phyloP scores from a whole-genome alignment of 2,888 invertebrate genomes.

The Archips xylosteana region DNA sequence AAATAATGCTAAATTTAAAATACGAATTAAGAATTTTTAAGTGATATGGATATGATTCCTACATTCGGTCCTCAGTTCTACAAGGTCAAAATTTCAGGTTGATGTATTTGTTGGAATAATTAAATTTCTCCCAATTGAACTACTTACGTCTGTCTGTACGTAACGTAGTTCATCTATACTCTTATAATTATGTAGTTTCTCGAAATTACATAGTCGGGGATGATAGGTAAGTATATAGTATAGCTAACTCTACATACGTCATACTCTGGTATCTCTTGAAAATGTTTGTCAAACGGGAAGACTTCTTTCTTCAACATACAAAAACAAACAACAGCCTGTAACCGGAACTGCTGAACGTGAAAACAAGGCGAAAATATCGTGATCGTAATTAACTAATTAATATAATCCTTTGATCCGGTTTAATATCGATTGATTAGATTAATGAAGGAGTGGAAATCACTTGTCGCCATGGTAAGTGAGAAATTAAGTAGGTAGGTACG shows the following conservation, averaged over 20 bases:
- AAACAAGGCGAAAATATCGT: constrained; percentile 2
- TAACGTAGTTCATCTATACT: too few relatives aligned
- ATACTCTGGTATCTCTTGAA: not conserved
- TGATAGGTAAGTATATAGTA: too few relatives aligned
- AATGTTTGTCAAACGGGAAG: constrained; percentile 8
- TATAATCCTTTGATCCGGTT: constrained; percentile 11
- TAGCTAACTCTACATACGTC: not conserved
- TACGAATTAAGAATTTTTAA: too few relatives aligned
- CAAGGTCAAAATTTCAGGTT: too few relatives aligned
- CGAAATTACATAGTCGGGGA: too few relatives aligned
- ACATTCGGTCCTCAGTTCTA: too few relatives aligned
- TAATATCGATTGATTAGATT: constrained; percentile 10
- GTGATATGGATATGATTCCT: too few relatives aligned
- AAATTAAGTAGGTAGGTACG: not conserved
- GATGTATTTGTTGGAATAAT: too few relatives aligned
- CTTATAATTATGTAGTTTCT: too few relatives aligned
- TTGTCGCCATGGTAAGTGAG: not conserved
- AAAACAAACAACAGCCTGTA: constrained; percentile 1
- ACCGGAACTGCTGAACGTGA: constrained; percentile 1
- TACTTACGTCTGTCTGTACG: too few relatives aligned
- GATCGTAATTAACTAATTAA: not conserved
- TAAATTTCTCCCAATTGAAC: too few relatives aligned
- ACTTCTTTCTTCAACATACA: not conserved
- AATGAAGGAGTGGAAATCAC: not conserved
- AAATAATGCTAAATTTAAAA: too few relatives aligned